Evolutionary conservation across 1,140 invertebrate species (phyloP), one percentile per base, ranked within the genome.

Genomic region (Bathynomus jamesi): DNA sequence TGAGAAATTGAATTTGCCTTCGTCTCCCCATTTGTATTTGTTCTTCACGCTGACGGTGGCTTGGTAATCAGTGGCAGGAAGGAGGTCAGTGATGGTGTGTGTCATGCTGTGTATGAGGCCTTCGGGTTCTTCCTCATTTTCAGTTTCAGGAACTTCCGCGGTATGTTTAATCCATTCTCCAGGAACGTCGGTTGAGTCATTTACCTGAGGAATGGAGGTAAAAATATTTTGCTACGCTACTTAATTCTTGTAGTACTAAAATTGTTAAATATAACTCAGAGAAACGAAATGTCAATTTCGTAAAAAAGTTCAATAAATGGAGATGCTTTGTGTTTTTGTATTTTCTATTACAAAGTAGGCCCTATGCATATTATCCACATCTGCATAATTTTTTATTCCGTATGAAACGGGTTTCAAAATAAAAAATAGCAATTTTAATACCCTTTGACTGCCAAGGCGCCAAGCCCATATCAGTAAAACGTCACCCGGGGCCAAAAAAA

Each of bases 51-150:
- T 53, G 53, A 69, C 67, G 11, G 46, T 60, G 13, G 67, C 67
- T 29, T 53, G 46, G 46, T 69, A 69, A 28, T 69, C 67, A 8
- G 67, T 69, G 53, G 67, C 67, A 11, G 67, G 67, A 29, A 29
- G 32, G 53, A 69, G 30, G 46, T 69, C 67, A 21, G 32, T 61
- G 32, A 69, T 69, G 25, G 67, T 69, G 67, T 69, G 67, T 60
- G 60, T 32, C 25, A 69, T 53, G 11, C 53, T 69, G 46, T 60
- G 67, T 21, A 53, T 29, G 28, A 69, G 60, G 25, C 67, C 67
- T 4, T 25, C 29, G 30, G 67, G 32, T 3, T 69, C 40, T 17
- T 61, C 67, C 11, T 53, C 60, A 29, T 46, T 28, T 4, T 30
- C n/a, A 0, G 67, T 61, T 46, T 53, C 46, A 17, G 32, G 60